Evolutionary conservation across 1,140 invertebrate species (phyloP).

Genomic region (Wiebesia pumilae): DNA sequence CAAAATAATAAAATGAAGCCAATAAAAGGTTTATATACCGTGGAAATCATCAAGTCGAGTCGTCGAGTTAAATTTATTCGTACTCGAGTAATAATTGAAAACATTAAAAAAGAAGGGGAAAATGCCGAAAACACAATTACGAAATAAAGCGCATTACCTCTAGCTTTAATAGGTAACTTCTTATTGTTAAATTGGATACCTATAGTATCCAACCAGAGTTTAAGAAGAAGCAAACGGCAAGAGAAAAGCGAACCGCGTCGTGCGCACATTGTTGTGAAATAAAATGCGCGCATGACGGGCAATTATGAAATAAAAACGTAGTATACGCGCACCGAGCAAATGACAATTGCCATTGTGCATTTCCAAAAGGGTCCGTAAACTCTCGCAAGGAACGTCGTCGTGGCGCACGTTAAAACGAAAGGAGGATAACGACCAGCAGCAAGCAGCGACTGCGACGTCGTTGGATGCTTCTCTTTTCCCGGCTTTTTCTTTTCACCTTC

Average conservation of each 20-base stretch:
- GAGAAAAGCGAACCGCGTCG: neutral
- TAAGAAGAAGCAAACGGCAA: neutral
- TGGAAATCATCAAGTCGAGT: neutral
- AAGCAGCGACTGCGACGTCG: neutral
- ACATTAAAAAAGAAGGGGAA: neutral
- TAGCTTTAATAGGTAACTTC: neutral
- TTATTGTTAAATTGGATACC: constrained; percentile 32
- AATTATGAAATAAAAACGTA: constrained; percentile 52
- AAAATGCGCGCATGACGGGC: constrained; percentile 37
- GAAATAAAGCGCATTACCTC: neutral
- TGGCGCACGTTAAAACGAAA: constrained; percentile 32
- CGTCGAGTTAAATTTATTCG: neutral
- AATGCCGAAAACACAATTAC: neutral
- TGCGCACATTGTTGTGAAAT: constrained; percentile 47
- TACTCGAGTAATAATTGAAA: neutral
- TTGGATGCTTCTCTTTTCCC: neutral
- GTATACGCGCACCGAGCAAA: constrained; percentile 33
- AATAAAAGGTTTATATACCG: neutral
- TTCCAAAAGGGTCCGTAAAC: constrained; percentile 41
- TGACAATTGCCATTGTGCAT: constrained; percentile 52
- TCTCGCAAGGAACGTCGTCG: constrained; percentile 18
- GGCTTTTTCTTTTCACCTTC: neutral
- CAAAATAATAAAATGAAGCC: neutral
- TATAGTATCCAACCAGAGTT: neutral
- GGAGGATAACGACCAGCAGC: constrained; percentile 37